Evolutionary conservation across 2,113 vertebrate species (phyloP).

Genomic region (Semnornis frantzii): DNA sequence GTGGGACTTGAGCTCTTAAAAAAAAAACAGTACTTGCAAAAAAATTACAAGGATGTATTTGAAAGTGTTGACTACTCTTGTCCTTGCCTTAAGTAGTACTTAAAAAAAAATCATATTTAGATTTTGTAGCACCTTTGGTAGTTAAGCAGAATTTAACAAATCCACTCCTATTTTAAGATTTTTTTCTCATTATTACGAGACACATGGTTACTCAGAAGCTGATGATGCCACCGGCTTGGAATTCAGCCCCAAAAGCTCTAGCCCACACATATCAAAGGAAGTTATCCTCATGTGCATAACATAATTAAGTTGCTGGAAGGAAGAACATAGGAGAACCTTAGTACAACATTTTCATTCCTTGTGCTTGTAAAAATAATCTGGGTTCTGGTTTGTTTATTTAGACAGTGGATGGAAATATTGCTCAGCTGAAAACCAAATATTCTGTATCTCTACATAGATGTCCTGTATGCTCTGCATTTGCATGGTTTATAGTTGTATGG

Average conservation of each 20-base stretch:
- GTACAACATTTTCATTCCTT: not conserved
- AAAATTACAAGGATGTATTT: not conserved
- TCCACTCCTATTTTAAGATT: not conserved
- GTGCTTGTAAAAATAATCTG: not conserved
- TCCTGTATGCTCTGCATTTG: not conserved
- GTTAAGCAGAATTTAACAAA: not conserved
- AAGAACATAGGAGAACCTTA: not conserved
- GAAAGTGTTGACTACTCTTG: slow-evolving; percentile 22
- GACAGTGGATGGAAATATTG: not conserved
- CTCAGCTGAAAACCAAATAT: not conserved
- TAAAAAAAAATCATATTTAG: not conserved
- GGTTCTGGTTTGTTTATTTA: not conserved
- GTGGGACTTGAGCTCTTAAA: not conserved
- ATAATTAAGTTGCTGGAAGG: not conserved
- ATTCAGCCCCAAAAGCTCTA: not conserved
- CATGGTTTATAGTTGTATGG: not conserved
- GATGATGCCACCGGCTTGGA: not conserved
- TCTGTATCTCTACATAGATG: not conserved
- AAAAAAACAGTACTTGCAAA: not conserved
- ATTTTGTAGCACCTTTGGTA: not conserved
- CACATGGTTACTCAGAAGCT: not conserved
- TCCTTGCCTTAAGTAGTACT: not conserved
- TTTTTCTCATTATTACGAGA: not conserved
- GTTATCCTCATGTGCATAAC: not conserved
- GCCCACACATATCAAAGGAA: not conserved